phyloP scores from a whole-genome alignment of 2,797 vertebrate species.

The Podarcis lilfordi region DNA sequence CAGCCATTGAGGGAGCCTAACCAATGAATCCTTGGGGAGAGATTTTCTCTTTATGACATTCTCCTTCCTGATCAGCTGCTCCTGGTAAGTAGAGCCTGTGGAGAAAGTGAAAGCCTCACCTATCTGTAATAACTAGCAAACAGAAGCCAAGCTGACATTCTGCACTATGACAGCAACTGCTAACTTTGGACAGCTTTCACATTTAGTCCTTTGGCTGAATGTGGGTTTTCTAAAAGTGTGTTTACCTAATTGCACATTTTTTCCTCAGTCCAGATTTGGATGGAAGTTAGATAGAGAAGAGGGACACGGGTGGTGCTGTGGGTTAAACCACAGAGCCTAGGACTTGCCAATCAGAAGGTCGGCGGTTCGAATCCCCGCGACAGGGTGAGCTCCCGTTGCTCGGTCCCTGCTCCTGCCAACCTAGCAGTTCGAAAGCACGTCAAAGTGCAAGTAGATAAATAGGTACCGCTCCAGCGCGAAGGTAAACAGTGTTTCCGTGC shows the following conservation, averaged over 20 bases:
- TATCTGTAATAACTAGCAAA: conserved; percentile 13
- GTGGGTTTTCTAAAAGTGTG: not conserved
- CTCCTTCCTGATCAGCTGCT: conserved; percentile 37
- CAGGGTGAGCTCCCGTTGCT: too few relatives aligned
- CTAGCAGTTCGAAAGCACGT: too few relatives aligned
- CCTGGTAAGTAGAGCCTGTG: conserved; percentile 51
- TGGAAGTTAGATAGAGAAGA: not conserved
- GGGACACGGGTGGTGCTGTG: too few relatives aligned
- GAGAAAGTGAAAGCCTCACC: conserved; percentile 68
- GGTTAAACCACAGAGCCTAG: too few relatives aligned
- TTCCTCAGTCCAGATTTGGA: not conserved
- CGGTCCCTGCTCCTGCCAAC: too few relatives aligned
- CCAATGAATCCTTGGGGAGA: not conserved
- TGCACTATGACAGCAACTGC: not conserved
- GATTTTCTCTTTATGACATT: conserved; percentile 30
- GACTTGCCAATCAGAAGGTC: too few relatives aligned
- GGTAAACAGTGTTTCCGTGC: too few relatives aligned
- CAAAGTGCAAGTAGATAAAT: too few relatives aligned
- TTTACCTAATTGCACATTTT: not conserved
- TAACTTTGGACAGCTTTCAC: not conserved
- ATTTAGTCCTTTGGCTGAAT: conserved; percentile 20
- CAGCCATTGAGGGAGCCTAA: conserved; percentile 17
- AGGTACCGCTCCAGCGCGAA: too few relatives aligned
- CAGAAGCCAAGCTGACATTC: not conserved
- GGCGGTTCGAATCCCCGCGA: too few relatives aligned